Evolutionary conservation across 64 coral and sea anemone species (phyloP).

Genomic region (Orbicella faveolata): DNA sequence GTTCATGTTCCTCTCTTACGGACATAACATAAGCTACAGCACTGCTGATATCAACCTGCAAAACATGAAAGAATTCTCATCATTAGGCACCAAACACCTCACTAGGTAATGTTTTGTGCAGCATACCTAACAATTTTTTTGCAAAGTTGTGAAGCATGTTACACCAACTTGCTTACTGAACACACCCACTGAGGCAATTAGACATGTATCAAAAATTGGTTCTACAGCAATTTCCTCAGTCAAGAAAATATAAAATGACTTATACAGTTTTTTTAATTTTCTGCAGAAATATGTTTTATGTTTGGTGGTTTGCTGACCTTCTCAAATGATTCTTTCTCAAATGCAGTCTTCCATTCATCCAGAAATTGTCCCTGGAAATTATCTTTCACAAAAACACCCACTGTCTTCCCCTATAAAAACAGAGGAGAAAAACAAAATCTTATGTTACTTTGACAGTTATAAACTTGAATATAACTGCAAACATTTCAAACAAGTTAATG

Average conservation of each 20-base stretch:
- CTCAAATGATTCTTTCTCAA: constrained; percentile 90
- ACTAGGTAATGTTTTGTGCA: background rate
- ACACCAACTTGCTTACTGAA: too few species aligned
- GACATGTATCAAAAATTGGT: too few species aligned
- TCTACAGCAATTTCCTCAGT: too few species aligned
- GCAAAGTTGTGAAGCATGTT: too few species aligned
- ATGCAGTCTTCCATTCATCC: constrained; percentile 84
- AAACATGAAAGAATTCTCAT: background rate
- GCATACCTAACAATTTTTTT: background rate
- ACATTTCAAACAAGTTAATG: background rate
- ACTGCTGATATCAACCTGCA: constrained; percentile 85
- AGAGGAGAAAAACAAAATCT: background rate
- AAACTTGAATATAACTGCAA: background rate
- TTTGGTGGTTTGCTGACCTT: constrained; percentile 50
- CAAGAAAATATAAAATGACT: too few species aligned
- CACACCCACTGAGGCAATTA: too few species aligned
- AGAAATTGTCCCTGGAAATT: constrained; percentile 95
- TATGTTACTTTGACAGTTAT: background rate
- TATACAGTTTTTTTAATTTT: background rate
- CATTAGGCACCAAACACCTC: background rate
- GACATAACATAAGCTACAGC: constrained; percentile 90
- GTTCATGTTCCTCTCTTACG: constrained; percentile 86
- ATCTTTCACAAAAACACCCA: constrained; percentile 94
- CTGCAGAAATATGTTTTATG: too few species aligned
- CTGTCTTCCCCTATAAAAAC: constrained; percentile 74